A percentile compares a stretch with the other conserved stretches of the same genome.
phyloP scores from a whole-genome alignment of 2,797 vertebrate genomes.

The Danio kyathit region DNA sequence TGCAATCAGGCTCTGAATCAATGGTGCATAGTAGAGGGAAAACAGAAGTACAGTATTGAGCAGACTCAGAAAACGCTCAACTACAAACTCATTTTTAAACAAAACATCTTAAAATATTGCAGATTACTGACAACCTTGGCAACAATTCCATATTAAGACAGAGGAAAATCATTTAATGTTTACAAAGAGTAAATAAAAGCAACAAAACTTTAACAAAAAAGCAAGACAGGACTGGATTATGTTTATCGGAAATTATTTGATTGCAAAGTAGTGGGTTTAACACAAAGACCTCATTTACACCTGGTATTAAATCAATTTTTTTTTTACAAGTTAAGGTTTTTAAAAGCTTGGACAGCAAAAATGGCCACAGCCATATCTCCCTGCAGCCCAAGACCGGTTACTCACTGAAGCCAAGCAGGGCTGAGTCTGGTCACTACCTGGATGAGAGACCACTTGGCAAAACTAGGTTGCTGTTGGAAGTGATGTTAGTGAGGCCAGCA shows the following conservation, averaged over 20 bases:
- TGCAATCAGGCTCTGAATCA: neutral
- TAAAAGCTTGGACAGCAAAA: too few relatives aligned
- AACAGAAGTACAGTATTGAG: slow-evolving; percentile 1
- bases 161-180: neutral
- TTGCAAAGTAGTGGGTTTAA: neutral
- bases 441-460: too few relatives aligned
- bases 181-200: neutral
- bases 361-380: too few relatives aligned
- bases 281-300: neutral
- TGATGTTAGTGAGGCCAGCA: too few relatives aligned
- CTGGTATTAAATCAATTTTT: too few relatives aligned
- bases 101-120: neutral
- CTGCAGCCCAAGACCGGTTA: too few relatives aligned
- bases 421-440: too few relatives aligned
- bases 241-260: neutral
- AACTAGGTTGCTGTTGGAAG: too few relatives aligned
- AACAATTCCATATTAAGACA: neutral
- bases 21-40: neutral
- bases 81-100: neutral
- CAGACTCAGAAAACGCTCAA: neutral
- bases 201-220: neutral
- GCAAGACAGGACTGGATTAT: neutral
- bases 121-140: neutral
- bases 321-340: too few relatives aligned
- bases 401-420: too few relatives aligned